A percentile compares a stretch with the other conserved stretches of the same genome.
Conservation (phyloP, 2,888 invertebrate species). For the Drosophila villosipedis region DNA sequence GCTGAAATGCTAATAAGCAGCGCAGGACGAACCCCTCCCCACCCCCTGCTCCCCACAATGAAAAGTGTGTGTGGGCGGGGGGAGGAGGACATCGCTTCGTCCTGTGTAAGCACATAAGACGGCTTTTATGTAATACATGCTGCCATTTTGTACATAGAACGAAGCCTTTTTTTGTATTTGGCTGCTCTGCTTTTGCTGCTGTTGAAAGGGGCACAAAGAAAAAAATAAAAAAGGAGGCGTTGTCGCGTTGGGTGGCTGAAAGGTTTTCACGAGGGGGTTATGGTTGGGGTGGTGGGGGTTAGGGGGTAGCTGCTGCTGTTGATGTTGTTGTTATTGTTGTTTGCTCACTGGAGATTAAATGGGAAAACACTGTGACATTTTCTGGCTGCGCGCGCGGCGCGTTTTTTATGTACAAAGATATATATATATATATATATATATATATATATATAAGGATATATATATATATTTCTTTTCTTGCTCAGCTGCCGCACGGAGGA, state of each 20-base stretch:
- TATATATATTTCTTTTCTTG: slow-evolving; percentile 39
- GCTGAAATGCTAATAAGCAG: slow-evolving; percentile 80
- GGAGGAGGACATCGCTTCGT: slow-evolving; percentile 9
- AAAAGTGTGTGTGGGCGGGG: neutral
- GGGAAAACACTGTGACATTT: slow-evolving; percentile 80
- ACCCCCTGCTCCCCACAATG: neutral
- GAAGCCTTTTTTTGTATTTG: slow-evolving; percentile 60
- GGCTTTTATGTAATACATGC: slow-evolving; percentile 72
- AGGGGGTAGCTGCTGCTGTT: slow-evolving; percentile 22
- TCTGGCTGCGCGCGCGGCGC: slow-evolving; percentile 66
- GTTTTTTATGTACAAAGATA: slow-evolving; percentile 25
- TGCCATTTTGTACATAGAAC: slow-evolving; percentile 68
- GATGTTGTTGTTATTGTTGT: slow-evolving; percentile 67
- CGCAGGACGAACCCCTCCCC: slow-evolving; percentile 9
- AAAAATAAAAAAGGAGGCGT: slow-evolving; percentile 66
- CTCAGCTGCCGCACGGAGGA: slow-evolving; percentile 58
- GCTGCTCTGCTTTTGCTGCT: slow-evolving; percentile 22
- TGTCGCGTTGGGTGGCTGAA: slow-evolving; percentile 50
- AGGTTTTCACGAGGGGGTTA: slow-evolving; percentile 34
- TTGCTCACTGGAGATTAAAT: slow-evolving; percentile 77
- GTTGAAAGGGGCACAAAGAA: slow-evolving; percentile 76
- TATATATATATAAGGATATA: slow-evolving; percentile 23
- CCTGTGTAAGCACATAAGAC: slow-evolving; percentile 72
- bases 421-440: slow-evolving; percentile 9
- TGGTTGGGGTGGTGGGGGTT: slow-evolving; percentile 11